Evolutionary conservation across 2,113 vertebrate species (phyloP).

Genomic region (Vidua chalybeata): DNA sequence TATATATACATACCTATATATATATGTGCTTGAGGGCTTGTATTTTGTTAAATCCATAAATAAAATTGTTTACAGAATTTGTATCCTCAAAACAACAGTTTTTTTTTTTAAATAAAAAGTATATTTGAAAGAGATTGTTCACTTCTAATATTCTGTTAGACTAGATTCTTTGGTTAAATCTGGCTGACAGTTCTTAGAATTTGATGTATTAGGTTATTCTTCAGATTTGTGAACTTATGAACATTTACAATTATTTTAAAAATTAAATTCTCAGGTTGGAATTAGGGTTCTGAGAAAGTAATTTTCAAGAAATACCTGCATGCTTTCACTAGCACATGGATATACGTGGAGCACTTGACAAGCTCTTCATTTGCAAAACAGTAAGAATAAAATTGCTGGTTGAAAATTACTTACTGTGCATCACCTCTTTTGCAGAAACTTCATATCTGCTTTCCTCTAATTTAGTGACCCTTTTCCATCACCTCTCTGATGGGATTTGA

Average conservation of each 20-base stretch:
- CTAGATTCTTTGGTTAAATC: background rate
- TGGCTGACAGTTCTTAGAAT: background rate
- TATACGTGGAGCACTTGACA: background rate
- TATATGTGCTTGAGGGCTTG: background rate
- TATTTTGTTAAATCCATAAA: background rate
- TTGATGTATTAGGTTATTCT: background rate
- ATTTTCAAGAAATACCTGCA: background rate
- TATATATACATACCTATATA: background rate
- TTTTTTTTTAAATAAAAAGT: background rate
- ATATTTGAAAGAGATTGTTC: background rate
- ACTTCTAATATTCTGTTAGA: background rate
- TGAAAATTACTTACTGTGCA: background rate
- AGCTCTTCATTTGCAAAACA: background rate
- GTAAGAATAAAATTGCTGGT: background rate
- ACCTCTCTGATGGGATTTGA: background rate
- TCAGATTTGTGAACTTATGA: background rate
- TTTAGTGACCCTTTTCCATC: background rate
- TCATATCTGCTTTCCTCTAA: background rate
- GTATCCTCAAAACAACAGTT: background rate
- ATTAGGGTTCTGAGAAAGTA: background rate
- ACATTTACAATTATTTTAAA: background rate
- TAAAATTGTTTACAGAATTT: background rate
- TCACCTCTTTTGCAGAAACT: background rate
- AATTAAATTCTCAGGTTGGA: background rate
- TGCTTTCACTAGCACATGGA: background rate